Evolutionary conservation across 2,797 vertebrate genomes (phyloP), one percentile per base, ranked within the genome.

Genomic region (Sebastes matsubarae): DNA sequence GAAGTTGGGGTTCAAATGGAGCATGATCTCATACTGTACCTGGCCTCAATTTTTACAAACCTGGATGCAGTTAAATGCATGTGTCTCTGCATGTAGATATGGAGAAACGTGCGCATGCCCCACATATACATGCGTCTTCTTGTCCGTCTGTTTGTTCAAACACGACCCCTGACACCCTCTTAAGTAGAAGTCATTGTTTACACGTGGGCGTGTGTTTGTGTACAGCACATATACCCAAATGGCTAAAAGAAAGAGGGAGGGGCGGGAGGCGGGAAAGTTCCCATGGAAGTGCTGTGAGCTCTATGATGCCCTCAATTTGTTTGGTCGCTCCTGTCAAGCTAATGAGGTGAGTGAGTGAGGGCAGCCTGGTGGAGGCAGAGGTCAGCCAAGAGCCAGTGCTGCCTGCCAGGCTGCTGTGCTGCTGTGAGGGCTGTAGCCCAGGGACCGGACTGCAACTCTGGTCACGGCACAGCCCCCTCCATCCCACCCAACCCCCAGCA

Each of bases 291-390:
- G 60, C 84, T 68, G 82, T 63, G 63, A 89, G 90, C 89, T 85
- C 81, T 68, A 59, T 38, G 87, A 87, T 93, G 89, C 92, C 91
- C 86, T 88, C 79, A 77, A 79, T 92, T 91, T 90, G 91, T 94
- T 93, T 89, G 91, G 82, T 88, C 34, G 81, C 92, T 93, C 75
- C 93, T 87, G 91, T 94, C 93, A 94, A 86, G 92, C 94, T 95
- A 95, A 95, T 95, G 95, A 95, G 92, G 92, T 93, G 93, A 92
- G 87, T 89, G 89, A 94, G 87, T 86, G 90, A 92, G 90, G 89
- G 86, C 75, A 83, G 83, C 87, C 88, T 85, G 90, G 82, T 90
- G 92, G 86, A 92, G 83, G 72, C 85, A 81, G 92, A 92, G 91
- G 93, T 94, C 94, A 94, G 92, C 94, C 92, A 94, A 92, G 87